Evolutionary conservation across 2,888 invertebrate genomes (phyloP).

Genomic region (Epirrita christyi): DNA sequence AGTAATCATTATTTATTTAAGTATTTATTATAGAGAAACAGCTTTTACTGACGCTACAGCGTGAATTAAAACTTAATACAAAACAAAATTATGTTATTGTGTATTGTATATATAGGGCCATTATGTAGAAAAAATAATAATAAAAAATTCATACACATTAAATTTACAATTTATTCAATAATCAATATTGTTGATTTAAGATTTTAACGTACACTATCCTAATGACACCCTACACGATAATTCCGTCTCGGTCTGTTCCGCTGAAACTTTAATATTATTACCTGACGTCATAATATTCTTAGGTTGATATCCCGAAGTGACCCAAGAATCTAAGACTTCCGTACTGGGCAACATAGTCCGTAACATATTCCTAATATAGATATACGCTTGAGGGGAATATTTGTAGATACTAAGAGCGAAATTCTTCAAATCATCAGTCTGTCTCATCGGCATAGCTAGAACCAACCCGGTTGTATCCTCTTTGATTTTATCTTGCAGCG

Average conservation of each 20-base stretch:
- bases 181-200: conserved; percentile 44
- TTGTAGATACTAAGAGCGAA: conserved; percentile 77
- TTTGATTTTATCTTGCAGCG: conserved; percentile 75
- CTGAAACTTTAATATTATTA: conserved; percentile 66
- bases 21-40: too few species aligned
- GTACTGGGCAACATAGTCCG: conserved; percentile 76
- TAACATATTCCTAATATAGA: conserved; percentile 74
- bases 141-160: conserved; percentile 4
- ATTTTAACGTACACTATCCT: conserved; percentile 54
- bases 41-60: too few species aligned
- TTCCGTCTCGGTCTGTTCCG: conserved; percentile 73
- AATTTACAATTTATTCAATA: conserved; percentile 34
- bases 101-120: too few species aligned
- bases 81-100: too few species aligned
- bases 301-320: conserved; percentile 66
- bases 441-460: conserved; percentile 74
- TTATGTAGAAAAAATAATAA: too few species aligned
- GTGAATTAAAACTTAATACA: too few species aligned
- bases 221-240: conserved; percentile 71
- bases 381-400: conserved; percentile 78
- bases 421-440: conserved; percentile 76
- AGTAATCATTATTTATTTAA: too few species aligned
- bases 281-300: conserved; percentile 62
- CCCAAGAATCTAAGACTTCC: conserved; percentile 72
- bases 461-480: conserved; percentile 74